A percentile compares a stretch with the other conserved stretches of the same genome.
phyloP scores from a whole-genome alignment of 2,113 vertebrate species.

The Chionomys nivalis region DNA sequence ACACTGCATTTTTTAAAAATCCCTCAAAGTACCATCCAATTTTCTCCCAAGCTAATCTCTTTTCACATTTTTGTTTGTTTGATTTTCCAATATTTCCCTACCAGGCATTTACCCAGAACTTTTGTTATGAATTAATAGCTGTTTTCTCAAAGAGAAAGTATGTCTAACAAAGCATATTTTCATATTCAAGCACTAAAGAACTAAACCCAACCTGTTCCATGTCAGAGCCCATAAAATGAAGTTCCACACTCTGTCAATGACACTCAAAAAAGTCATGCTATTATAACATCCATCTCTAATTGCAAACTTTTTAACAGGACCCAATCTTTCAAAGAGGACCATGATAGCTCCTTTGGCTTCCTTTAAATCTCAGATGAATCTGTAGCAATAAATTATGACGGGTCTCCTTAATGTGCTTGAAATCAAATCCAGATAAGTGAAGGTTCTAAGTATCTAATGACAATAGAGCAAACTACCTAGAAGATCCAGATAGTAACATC shows the following conservation, averaged over 20 bases:
- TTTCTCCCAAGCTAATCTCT: neutral
- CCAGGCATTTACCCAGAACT: neutral
- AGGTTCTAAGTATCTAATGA: conserved; percentile 24
- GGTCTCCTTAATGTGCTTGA: conserved; percentile 45
- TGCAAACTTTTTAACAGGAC: conserved; percentile 64
- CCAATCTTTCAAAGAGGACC: conserved; percentile 60
- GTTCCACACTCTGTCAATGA: conserved; percentile 35
- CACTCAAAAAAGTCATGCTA: conserved; percentile 29
- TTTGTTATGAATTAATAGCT: conserved; percentile 23
- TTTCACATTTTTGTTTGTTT: conserved; percentile 5
- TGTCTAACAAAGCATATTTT: neutral
- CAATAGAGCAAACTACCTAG: neutral
- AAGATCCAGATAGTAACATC: neutral
- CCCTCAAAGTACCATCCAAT: neutral
- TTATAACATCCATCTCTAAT: conserved; percentile 51
- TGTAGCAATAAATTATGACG: conserved; percentile 56
- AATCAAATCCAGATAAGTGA: conserved; percentile 50
- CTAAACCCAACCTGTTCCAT: neutral
- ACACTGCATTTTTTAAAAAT: neutral
- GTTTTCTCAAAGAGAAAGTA: conserved; percentile 26
- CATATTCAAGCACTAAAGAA: conserved; percentile 23
- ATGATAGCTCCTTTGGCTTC: conserved; percentile 44
- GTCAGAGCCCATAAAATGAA: neutral
- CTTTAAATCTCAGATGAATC: conserved; percentile 54
- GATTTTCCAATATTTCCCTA: neutral